Evolutionary conservation across 2,113 vertebrate species (phyloP).

Genomic region (Eidolon helvum): DNA sequence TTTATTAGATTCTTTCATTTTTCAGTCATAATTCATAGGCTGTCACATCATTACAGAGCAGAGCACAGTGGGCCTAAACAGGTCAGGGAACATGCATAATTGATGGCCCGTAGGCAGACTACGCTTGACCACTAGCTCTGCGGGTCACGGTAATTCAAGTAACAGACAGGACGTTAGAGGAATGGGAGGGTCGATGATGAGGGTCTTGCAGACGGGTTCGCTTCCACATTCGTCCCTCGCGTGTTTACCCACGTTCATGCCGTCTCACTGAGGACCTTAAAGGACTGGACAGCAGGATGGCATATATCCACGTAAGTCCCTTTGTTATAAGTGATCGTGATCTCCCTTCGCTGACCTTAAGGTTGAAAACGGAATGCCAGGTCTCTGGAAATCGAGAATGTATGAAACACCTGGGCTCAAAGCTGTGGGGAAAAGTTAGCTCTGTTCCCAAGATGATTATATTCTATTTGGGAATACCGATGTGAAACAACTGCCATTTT

Average conservation of each 20-base stretch:
- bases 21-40: not conserved
- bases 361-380: not conserved
- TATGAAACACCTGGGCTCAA: not conserved
- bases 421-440: not conserved
- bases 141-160: not conserved
- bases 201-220: not conserved
- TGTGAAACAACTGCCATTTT: not conserved
- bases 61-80: not conserved
- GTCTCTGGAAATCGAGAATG: not conserved
- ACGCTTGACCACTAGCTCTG: not conserved
- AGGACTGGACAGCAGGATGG: not conserved
- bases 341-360: not conserved
- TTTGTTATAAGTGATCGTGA: not conserved
- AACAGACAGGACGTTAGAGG: not conserved
- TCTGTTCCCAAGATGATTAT: not conserved
- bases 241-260: rapidly evolving
- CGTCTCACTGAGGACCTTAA: not conserved
- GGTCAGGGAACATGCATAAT: not conserved
- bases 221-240: not conserved
- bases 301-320: not conserved
- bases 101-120: rapidly evolving
- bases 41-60: not conserved
- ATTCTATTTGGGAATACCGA: not conserved
- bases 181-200: not conserved
- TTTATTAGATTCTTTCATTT: not conserved